Percentiles rank a stretch among this genome's conserved stretches.
phyloP scores from a whole-genome alignment of 2,797 vertebrate species.

The Salmo trutta region DNA sequence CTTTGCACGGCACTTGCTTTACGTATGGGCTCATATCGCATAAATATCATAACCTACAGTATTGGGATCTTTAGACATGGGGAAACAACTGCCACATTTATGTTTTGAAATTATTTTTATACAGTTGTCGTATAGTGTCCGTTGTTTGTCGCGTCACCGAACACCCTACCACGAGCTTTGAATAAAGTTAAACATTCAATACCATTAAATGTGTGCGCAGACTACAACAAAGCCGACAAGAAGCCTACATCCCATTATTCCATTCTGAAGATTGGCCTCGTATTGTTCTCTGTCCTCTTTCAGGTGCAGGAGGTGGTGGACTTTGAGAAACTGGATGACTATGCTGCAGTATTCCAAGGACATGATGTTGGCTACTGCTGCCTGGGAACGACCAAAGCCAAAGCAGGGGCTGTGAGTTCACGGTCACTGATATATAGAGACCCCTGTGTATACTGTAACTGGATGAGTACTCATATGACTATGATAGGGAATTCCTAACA shows the following conservation, averaged over 20 bases:
- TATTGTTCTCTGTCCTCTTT: not conserved
- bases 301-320: slow-evolving; percentile 90
- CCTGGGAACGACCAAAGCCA: slow-evolving; percentile 88
- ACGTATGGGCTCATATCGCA: too few relatives aligned
- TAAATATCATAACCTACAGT: too few relatives aligned
- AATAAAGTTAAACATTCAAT: too few relatives aligned
- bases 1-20: too few relatives aligned
- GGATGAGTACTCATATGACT: not conserved
- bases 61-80: too few relatives aligned
- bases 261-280: not conserved
- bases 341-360: slow-evolving; percentile 82
- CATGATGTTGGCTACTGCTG: slow-evolving; percentile 95
- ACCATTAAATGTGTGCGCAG: too few relatives aligned
- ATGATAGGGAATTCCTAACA: not conserved
- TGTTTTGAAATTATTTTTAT: too few relatives aligned
- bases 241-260: not conserved
- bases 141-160: too few relatives aligned
- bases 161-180: too few relatives aligned
- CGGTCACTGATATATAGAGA: not conserved
- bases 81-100: too few relatives aligned
- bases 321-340: slow-evolving; percentile 89
- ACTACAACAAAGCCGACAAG: too few relatives aligned
- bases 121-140: too few relatives aligned
- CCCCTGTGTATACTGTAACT: not conserved
- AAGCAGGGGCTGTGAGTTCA: slow-evolving; percentile 85